Base-by-base conservation (phyloP, 2,113 vertebrate genomes). In the Notarius lentiginosus region DNA sequence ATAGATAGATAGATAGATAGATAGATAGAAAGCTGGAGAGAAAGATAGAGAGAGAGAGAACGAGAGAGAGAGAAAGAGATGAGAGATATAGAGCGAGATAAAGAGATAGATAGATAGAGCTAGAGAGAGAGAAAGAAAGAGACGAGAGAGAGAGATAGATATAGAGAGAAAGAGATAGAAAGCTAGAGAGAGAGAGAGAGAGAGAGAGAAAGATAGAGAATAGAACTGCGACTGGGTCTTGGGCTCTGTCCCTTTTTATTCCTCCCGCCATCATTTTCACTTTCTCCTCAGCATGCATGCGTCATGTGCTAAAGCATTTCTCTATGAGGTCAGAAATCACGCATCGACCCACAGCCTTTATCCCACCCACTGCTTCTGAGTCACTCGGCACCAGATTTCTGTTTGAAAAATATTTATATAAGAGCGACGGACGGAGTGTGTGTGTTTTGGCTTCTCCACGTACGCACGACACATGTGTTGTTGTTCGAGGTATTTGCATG, bases 361-460 rank as follows among this genome's bases (percentile, higher is more conserved):
- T 60, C 55, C 79, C 70, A 85, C 72, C 68, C 20, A 84, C 65
- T 86, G 70, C 73, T 47, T 60, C 75, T 73, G 41, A 83, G 65
- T 70, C 88, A 89, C n/a, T 58, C 60, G 7, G 17, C 70, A 11
- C 18, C 84, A 47, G 51, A 86, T 86, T 49, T 84, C 58, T 86
- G 80, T 83, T 34, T 70, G 56, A 68, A 70, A 12, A 73, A 55
- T 66, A 56, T 51, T 49, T 65, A 17, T 56, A 61, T 85, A 56
- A 22, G 49, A 82, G 17, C 7, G 17, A 30, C 3, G 30, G 17
- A 30, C 3, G 30, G 70, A 61, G 56, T 5, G 87, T 87, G 87
- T 87, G 91, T 92, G 84, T 30, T 61, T 72, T 84, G 86, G 88
- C 90, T 92, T 90, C 92, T 90, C 88, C 87, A 91, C 90, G 51